Conservation (phyloP, 2,888 invertebrate species). For the Lepidonotus clava region DNA sequence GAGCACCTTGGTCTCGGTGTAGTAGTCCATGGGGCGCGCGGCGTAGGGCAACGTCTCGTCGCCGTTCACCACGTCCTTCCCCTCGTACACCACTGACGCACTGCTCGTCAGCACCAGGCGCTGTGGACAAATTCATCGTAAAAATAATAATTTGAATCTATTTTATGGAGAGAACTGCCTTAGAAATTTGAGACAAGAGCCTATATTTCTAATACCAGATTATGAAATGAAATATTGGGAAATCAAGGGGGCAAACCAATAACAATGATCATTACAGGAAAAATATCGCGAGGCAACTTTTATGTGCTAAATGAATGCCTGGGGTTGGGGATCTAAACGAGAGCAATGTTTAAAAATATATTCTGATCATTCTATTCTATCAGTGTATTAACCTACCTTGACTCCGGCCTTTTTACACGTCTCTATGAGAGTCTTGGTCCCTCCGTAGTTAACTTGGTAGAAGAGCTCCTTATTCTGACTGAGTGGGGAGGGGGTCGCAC, state of each 20-base stretch:
- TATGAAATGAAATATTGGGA: no score
- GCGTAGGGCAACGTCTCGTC: conserved; percentile 73
- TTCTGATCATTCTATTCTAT: no score
- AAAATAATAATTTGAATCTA: no score
- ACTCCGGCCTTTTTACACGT: conserved; percentile 71
- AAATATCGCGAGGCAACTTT: no score
- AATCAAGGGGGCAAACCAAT: no score
- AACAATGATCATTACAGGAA: no score
- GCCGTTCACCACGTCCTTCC: conserved; percentile 71
- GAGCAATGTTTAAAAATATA: no score
- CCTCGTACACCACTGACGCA: conserved; percentile 76
- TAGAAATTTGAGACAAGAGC: no score
- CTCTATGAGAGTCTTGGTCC: conserved; percentile 71
- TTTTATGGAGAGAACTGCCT: no score
- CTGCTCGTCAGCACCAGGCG: conserved; percentile 74
- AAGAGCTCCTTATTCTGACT: conserved; percentile 74
- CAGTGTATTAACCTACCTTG: conserved; percentile 71
- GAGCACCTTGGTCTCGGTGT: conserved; percentile 75
- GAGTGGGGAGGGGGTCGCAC: conserved; percentile 74
- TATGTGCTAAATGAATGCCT: no score
- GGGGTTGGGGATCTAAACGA: no score
- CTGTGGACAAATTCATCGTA: conserved; percentile 64
- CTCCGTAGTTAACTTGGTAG: conserved; percentile 72
- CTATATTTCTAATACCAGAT: no score
- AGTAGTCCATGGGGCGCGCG: conserved; percentile 71